Conservation (phyloP, 1,140 invertebrate species). For the Condylostylus longicornis region DNA sequence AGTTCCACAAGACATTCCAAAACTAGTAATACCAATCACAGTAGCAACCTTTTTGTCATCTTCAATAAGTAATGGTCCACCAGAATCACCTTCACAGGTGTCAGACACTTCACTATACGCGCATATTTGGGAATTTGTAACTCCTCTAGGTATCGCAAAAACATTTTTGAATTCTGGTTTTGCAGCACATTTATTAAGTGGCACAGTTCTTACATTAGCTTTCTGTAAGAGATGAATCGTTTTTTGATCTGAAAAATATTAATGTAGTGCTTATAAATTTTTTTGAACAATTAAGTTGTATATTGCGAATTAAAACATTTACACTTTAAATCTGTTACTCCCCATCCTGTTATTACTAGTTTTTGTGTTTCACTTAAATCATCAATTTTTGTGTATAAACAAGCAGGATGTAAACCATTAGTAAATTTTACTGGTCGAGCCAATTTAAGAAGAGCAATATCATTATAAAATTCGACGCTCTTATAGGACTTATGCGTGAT, state of each 20-base stretch:
- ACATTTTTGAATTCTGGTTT: background rate
- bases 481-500: slow-evolving; percentile 31
- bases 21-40: slow-evolving; percentile 42
- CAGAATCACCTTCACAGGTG: slow-evolving; percentile 49
- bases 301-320: too few species aligned
- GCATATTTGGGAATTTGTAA: slow-evolving; percentile 32
- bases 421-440: slow-evolving; percentile 35
- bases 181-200: background rate
- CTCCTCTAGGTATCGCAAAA: background rate
- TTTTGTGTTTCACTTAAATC: background rate
- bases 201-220: background rate
- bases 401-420: slow-evolving; percentile 1
- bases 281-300: too few species aligned
- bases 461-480: slow-evolving; percentile 33
- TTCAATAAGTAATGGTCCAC: slow-evolving; percentile 43
- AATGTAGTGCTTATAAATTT: too few species aligned
- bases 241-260: too few species aligned
- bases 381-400: background rate
- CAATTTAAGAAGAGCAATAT: slow-evolving; percentile 46
- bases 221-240: background rate
- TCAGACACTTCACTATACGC: slow-evolving; percentile 41
- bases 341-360: background rate
- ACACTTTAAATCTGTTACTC: background rate
- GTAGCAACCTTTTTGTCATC: slow-evolving; percentile 13
- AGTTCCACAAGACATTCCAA: slow-evolving; percentile 48